phyloP scores from a whole-genome alignment of 2,113 vertebrate species.

The Labeo catla region DNA sequence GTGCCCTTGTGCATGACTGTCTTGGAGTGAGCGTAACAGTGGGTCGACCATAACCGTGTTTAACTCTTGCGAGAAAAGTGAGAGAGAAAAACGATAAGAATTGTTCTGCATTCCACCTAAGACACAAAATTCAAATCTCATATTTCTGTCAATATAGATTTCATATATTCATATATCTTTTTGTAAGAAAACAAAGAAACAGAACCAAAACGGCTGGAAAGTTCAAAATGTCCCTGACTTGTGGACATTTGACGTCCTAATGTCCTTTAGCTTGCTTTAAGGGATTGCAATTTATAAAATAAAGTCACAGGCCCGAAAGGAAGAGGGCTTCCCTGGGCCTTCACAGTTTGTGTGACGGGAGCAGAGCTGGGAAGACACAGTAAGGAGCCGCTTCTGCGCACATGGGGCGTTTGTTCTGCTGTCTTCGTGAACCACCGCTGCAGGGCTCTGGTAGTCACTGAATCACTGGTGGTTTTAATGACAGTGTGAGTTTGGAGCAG shows the following conservation, averaged over 20 bases:
- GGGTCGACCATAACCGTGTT: constrained; percentile 32
- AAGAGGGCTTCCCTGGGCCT: neutral
- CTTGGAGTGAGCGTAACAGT: constrained; percentile 31
- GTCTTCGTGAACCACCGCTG: neutral
- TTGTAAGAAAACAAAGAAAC: constrained; percentile 57
- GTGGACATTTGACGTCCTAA: constrained; percentile 38
- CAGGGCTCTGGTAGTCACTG: constrained; percentile 2
- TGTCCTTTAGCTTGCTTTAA: constrained; percentile 42
- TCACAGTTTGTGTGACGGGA: constrained; percentile 29
- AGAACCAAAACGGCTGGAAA: constrained; percentile 39
- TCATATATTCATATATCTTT: constrained; percentile 62
- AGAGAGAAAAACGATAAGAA: constrained; percentile 38
- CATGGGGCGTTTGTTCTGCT: neutral
- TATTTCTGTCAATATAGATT: constrained; percentile 65
- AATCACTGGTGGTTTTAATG: neutral
- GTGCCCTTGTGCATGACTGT: constrained; percentile 29
- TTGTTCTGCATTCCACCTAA: constrained; percentile 54
- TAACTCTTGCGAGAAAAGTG: constrained; percentile 45
- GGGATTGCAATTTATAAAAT: constrained; percentile 10
- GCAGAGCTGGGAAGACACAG: constrained; percentile 22
- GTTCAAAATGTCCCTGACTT: constrained; percentile 60
- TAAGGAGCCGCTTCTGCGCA: neutral
- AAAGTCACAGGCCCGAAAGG: neutral
- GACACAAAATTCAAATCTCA: constrained; percentile 53
- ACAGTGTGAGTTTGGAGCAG: constrained; percentile 11